Conservation (phyloP, 2,888 invertebrate species). For the Plagodis dolabraria region DNA sequence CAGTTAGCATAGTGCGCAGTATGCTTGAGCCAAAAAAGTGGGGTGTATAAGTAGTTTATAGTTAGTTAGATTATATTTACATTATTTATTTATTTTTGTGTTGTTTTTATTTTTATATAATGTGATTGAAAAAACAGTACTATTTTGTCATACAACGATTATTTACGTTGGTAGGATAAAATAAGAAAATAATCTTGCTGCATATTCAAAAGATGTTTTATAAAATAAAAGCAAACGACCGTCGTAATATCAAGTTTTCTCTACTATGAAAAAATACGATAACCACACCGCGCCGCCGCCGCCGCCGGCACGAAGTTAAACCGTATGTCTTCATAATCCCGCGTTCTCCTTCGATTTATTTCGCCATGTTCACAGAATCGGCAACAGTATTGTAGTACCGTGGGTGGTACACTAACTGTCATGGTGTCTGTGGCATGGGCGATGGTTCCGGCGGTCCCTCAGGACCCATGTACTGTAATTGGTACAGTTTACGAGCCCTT, state of each 20-base stretch:
- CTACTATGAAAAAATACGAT: slow-evolving; percentile 3
- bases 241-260: no score
- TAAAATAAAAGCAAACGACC: neutral
- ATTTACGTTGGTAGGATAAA: no score
- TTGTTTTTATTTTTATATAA: no score
- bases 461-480: slow-evolving; percentile 50
- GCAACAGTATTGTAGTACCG: neutral
- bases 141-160: no score
- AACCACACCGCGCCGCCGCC: slow-evolving; percentile 18
- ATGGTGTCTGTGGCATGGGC: slow-evolving; percentile 8
- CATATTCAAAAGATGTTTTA: no score
- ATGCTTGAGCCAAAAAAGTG: no score
- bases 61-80: no score
- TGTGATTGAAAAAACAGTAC: no score
- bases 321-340: slow-evolving; percentile 33
- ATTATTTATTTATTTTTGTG: no score
- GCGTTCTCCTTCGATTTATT: slow-evolving; percentile 24
- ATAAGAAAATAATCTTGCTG: no score
- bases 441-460: slow-evolving; percentile 30
- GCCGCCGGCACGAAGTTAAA: slow-evolving; percentile 17
- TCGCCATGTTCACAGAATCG: neutral
- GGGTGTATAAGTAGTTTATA: no score
- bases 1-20: no score
- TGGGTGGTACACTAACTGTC: neutral
- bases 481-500: slow-evolving; percentile 51